Evolutionary conservation across 1,140 invertebrate species (phyloP).

Genomic region (Spodoptera frugiperda): DNA sequence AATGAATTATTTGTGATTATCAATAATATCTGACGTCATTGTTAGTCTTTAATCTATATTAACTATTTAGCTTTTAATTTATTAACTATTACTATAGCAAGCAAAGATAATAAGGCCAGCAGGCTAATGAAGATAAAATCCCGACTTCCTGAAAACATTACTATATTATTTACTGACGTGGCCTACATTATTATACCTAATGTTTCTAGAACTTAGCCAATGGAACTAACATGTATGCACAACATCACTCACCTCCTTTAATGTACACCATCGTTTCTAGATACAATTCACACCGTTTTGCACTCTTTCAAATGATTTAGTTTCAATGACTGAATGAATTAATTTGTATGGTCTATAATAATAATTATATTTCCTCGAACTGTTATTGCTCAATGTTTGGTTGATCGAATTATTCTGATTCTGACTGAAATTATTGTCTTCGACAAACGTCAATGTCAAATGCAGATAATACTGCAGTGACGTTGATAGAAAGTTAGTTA

Average conservation of each 20-base stretch:
- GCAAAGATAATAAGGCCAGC: slow-evolving; percentile 2
- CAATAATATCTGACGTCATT: too few relatives aligned
- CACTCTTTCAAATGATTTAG: not conserved
- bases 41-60: too few relatives aligned
- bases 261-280: slow-evolving; percentile 63
- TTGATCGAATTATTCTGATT: too few relatives aligned
- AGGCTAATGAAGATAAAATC: slow-evolving; percentile 7
- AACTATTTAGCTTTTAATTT: too few relatives aligned
- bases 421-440: too few relatives aligned
- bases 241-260: slow-evolving; percentile 59
- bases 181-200: slow-evolving; percentile 44
- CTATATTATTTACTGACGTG: slow-evolving; percentile 60
- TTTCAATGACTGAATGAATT: not conserved
- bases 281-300: not conserved
- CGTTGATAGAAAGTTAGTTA: too few relatives aligned
- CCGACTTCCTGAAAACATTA: slow-evolving; percentile 22
- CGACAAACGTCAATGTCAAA: too few relatives aligned
- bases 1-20: too few relatives aligned
- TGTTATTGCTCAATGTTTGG: too few relatives aligned
- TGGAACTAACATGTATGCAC: not conserved
- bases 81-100: too few relatives aligned
- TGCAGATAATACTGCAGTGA: too few relatives aligned
- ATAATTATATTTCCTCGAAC: too few relatives aligned
- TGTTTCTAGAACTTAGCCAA: not conserved
- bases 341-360: not conserved